Evolutionary conservation across 2,113 vertebrate genomes (phyloP).

Genomic region (Syngnathus floridae): DNA sequence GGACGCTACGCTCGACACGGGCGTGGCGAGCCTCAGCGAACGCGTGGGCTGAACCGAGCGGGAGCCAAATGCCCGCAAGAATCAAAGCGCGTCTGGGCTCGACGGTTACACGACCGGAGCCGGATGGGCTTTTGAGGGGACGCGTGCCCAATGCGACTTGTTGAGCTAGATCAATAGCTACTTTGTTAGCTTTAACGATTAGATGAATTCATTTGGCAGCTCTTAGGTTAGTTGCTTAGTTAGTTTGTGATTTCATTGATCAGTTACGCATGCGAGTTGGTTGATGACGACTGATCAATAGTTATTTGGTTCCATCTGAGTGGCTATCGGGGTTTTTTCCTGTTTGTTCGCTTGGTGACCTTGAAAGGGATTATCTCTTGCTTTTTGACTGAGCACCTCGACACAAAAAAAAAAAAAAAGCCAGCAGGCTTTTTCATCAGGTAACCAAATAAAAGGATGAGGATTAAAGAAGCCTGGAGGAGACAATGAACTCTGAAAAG

Average conservation of each 20-base stretch:
- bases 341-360: not conserved
- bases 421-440: conserved; percentile 50
- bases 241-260: not conserved
- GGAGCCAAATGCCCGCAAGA: conserved; percentile 13
- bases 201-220: no score
- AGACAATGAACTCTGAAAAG: conserved; percentile 41
- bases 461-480: conserved; percentile 23
- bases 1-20: no score
- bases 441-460: conserved; percentile 40
- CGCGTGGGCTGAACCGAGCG: conserved; percentile 1
- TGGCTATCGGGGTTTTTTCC: not conserved
- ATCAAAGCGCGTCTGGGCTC: conserved; percentile 18
- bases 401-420: conserved; percentile 32
- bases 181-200: not conserved
- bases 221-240: not conserved
- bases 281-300: not conserved
- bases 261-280: not conserved
- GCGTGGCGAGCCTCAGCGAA: conserved; percentile 18
- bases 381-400: conserved; percentile 48
- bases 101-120: not conserved
- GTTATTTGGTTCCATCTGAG: not conserved
- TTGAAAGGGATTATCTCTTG: conserved; percentile 20
- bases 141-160: not conserved
- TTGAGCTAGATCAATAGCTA: not conserved
- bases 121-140: no score